phyloP scores from a whole-genome alignment of 2,797 vertebrate species.

The Sphenopsis melanotis region DNA sequence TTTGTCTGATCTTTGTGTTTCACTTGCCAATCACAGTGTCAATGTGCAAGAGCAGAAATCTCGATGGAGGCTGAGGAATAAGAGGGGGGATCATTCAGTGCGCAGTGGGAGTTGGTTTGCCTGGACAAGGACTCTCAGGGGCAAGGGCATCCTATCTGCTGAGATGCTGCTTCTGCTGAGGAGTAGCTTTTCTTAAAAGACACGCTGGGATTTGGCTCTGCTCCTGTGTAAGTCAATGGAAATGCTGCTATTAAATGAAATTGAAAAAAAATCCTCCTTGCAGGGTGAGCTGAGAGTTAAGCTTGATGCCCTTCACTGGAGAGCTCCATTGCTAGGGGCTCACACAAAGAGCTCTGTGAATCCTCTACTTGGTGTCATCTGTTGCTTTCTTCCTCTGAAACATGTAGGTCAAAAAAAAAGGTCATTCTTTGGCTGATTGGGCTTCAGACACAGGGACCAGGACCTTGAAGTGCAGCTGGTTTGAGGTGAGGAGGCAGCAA shows the following conservation, averaged over 20 bases:
- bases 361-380: constrained; percentile 11
- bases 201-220: neutral
- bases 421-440: neutral
- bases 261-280: neutral
- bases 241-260: neutral
- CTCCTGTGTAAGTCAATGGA: neutral
- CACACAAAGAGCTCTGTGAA: constrained; percentile 7
- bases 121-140: neutral
- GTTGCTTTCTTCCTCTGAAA: constrained; percentile 41
- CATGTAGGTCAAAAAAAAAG: neutral
- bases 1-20: constrained; percentile 46
- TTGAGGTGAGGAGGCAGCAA: neutral
- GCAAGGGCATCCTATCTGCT: neutral
- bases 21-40: neutral
- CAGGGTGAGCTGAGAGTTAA: neutral
- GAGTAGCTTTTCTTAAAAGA: constrained; percentile 15
- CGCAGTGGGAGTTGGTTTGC: neutral
- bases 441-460: neutral
- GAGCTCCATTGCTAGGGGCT: neutral
- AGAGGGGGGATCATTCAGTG: neutral
- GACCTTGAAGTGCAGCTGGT: neutral
- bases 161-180: neutral
- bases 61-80: neutral
- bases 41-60: neutral
- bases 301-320: constrained; percentile 13